Evolutionary conservation across 2,888 invertebrate genomes (phyloP).

Genomic region (Encarsia formosa): DNA sequence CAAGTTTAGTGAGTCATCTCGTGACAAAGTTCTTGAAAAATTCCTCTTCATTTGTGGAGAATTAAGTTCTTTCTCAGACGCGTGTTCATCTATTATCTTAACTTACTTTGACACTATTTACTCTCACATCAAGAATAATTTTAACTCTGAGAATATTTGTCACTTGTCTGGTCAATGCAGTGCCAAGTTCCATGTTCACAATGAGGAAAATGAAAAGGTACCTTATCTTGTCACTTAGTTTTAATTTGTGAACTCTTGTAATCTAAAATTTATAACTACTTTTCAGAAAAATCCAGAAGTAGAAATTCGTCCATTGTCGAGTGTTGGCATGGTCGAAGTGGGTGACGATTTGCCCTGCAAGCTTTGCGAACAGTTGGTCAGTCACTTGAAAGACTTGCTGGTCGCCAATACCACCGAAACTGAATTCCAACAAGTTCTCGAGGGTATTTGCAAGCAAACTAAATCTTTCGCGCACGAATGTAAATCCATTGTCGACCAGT

Average conservation of each 20-base stretch:
- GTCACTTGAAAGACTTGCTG: constrained; percentile 73
- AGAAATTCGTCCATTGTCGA: constrained; percentile 57
- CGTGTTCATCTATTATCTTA: constrained; percentile 70
- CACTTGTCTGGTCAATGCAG: constrained; percentile 74
- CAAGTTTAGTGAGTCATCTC: constrained; percentile 37
- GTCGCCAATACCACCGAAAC: constrained; percentile 79
- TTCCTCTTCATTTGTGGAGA: constrained; percentile 61
- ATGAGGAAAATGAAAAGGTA: constrained; percentile 55
- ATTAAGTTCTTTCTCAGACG: constrained; percentile 71
- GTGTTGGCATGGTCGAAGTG: constrained; percentile 57
- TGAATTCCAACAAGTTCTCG: constrained; percentile 74
- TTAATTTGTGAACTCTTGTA: neutral
- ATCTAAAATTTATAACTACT: neutral
- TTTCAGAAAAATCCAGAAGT: constrained; percentile 49
- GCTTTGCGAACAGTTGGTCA: constrained; percentile 77
- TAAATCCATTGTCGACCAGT: constrained; percentile 70
- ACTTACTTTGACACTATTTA: constrained; percentile 72
- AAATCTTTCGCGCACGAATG: constrained; percentile 67
- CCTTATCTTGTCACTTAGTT: too few relatives aligned
- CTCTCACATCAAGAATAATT: constrained; percentile 58
- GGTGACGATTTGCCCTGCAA: constrained; percentile 73
- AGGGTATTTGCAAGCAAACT: constrained; percentile 78
- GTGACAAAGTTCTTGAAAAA: constrained; percentile 36
- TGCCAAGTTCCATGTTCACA: constrained; percentile 63
- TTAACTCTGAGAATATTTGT: constrained; percentile 66